Evolutionary conservation across 2,797 vertebrate species (phyloP), one percentile per base, ranked within the genome.

Genomic region (Rhinoraja longicauda): DNA sequence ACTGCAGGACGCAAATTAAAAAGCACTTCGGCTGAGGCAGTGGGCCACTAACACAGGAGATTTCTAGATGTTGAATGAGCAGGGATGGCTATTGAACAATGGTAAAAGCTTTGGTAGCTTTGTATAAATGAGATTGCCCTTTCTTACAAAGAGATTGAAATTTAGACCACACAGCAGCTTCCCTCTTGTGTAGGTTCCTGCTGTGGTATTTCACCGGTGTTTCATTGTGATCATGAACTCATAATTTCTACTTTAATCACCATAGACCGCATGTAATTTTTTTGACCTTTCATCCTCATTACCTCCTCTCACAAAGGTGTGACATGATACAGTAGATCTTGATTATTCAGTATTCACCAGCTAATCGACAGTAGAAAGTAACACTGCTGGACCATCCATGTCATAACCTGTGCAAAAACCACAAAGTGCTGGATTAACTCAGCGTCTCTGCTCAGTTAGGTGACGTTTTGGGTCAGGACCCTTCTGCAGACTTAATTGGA

Each of bases 1-100:
- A 88, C 84, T 67, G 59, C 84, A 88, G 84, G 84, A 88, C 7
- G n/a, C 62, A 88, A 88, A 88, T 88, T 67, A 88, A 36, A 88
- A 88, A 67, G 84, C 59, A 36, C n/a, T 29, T 67, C 36, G n/a
- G n/a, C n/a, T 67, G 21, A 88, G n/a, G 32, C n/a, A 88, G 84
- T 36, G 62, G 8, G n/a, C 84, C 84, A 88, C 62, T 19, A 67
- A 67, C 32, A 36, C 59, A 59, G 82, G 17, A 36, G n/a, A 15
- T 32, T 88, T 88, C 7, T 12, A 88, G 67, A 88, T 19, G 19
- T 29, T 67, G 84, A 88, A 32, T 32, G 21, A n/a, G 36, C 17
- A 67, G 84, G 62, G 59, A 88, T 45, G 3, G 59, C 84, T 88
- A 88, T 88, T 67, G 84, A 88, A 88, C 59, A 64, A 32, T 32